Evolutionary conservation across 2,888 invertebrate species (phyloP), one percentile per base, ranked within the genome.

Genomic region (Gari tellinella): DNA sequence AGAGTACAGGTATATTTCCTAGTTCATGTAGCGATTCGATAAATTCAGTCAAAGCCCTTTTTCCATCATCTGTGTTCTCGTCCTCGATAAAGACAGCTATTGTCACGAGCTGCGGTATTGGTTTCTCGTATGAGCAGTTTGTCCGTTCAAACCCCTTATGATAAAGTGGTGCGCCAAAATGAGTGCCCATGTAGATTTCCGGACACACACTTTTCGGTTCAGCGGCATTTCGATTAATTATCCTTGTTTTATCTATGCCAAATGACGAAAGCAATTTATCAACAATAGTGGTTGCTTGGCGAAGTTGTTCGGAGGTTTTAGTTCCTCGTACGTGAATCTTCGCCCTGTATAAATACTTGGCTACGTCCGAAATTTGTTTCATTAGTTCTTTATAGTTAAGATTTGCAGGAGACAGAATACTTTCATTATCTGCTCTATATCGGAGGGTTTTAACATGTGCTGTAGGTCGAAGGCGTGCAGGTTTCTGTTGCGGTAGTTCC

Each of bases 111-210:
- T 67, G 37, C 14, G 25, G 40, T 0, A 77, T n/a, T 0, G 63
- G 48, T 37, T 56, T 64, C 5, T 43, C 57, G 43, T 66, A 48
- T 1, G 41, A 23, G 61, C 84, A 84, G 12, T 57, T 52, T 2
- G 48, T 58, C 2, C 38, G 45, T 69, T 81, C 80, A 61, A 81
- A 82, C 10, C 84, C 83, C 53, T 75, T 77, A 37, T 84, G 61
- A 49, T 69, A 84, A 48, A 73, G 80, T 2, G 83, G 83, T 53
- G 75, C 77, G 17, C 82, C 83, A 49, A 63, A 76, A 7, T 56
- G 48, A 12, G 77, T 67, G 19, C 81, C 82, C 38, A 67, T 78
- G 51, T 64, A 85, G 12, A 53, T 55, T 66, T 85, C 84, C 8
- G 72, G 68, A 51, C 84, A 83, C 15, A 83, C 72, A 58, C 52